phyloP scores from a whole-genome alignment of 1,140 invertebrate genomes.

The Luehdorfia chinensis region DNA sequence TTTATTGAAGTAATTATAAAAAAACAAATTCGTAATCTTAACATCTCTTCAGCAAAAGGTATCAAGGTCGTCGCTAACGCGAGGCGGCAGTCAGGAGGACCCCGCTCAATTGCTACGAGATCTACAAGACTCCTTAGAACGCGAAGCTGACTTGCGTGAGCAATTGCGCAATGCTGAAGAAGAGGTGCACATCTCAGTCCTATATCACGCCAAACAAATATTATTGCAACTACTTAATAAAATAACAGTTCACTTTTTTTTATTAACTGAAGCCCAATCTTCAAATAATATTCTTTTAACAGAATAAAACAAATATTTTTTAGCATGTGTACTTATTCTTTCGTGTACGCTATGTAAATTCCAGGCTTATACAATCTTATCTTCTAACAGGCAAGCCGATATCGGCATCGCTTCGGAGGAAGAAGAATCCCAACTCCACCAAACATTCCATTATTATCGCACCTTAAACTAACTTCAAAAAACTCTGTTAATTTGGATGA shows the following conservation, averaged over 20 bases:
- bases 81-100: slow-evolving; percentile 87
- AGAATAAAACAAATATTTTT: no score
- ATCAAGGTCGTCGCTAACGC: slow-evolving; percentile 82
- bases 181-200: no score
- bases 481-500: slow-evolving; percentile 38
- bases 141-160: slow-evolving; percentile 94
- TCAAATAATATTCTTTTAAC: no score
- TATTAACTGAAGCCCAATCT: no score
- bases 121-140: slow-evolving; percentile 92
- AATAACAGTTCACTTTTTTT: no score
- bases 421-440: slow-evolving; percentile 51
- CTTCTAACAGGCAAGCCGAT: slow-evolving; percentile 70
- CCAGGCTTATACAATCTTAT: slow-evolving; percentile 30
- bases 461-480: slow-evolving; percentile 46
- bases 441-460: slow-evolving; percentile 36
- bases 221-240: no score
- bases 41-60: slow-evolving; percentile 75
- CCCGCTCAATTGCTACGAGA: slow-evolving; percentile 88
- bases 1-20: no score
- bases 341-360: no score
- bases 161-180: slow-evolving; percentile 94
- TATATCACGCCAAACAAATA: no score
- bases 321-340: no score
- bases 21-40: no score
- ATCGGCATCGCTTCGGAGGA: slow-evolving; percentile 61